Evolutionary conservation across 2,797 vertebrate genomes (phyloP), one percentile per base, ranked within the genome.

Genomic region (Eospalax fontanierii): DNA sequence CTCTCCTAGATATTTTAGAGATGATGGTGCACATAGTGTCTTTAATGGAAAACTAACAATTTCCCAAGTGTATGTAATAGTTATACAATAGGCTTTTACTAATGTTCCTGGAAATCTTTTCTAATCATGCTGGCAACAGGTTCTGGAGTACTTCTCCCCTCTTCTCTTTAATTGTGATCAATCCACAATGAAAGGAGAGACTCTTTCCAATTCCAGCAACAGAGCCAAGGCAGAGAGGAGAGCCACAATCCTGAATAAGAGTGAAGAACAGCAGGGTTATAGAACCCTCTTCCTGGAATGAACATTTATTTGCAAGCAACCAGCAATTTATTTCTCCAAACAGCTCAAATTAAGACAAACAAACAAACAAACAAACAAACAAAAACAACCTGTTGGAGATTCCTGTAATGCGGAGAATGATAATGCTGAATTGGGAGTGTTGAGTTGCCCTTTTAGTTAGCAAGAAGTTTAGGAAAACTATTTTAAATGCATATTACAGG

Each of bases 401-500:
- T n/a, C 46, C 70, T 40, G 2, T 12, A 30, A 5, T 46, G 18
- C 16, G 18, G 38, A 28, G 33, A 87, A 85, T 19, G n/a, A 78
- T 76, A 66, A 89, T 40, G 15, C 9, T 0, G 59, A 82, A 78
- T 40, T 40, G 30, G 26, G 61, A 71, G 43, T 50, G 24, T 40
- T 74, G 80, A 63, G 61, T 11, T 89, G 16, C 43, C 50, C 4
- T 61, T 84, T 73, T 43, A 65, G n/a, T 26, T 19, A 16, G 38
- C 1, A 33, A 43, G 24, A 85, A 87, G 66, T 70, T 88, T 30
- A 92, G 87, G 83, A 6, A 38, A 95, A 66, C 63, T 19, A 81
- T 95, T 78, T 92, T 83, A 73, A 82, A 95, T 59, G 68, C 68
- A 7, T 28, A 90, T 86, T 86, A 59, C 11, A 83, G 33, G 63